Conservation (phyloP, 2,888 invertebrate genomes). For the Ferrisia virgata region DNA sequence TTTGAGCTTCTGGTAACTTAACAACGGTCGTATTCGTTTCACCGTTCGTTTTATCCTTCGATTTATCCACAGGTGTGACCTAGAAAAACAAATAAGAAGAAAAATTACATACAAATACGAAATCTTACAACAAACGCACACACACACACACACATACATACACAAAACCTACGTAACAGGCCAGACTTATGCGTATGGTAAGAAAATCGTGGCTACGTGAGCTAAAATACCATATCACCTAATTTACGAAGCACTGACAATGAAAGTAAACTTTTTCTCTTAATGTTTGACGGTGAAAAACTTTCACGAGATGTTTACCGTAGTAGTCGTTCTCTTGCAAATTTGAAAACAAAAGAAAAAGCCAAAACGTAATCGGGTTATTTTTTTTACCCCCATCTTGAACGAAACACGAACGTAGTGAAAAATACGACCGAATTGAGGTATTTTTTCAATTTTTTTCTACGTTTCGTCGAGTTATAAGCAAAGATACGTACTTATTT, state of each 20-base stretch:
- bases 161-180: too few relatives aligned
- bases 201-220: too few relatives aligned
- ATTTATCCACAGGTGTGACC: slow-evolving; percentile 37
- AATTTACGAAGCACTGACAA: slow-evolving; percentile 9
- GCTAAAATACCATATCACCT: too few relatives aligned
- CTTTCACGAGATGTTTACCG: slow-evolving; percentile 2
- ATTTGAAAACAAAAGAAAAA: neutral
- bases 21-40: neutral
- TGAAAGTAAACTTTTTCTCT: neutral
- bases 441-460: neutral
- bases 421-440: neutral
- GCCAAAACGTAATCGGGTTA: slow-evolving; percentile 1
- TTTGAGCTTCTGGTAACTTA: slow-evolving; percentile 40
- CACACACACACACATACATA: too few relatives aligned
- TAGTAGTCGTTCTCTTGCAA: neutral
- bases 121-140: too few relatives aligned
- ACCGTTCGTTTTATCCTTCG: slow-evolving; percentile 18
- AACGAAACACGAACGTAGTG: neutral
- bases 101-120: neutral
- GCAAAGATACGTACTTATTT: too few relatives aligned
- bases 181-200: too few relatives aligned
- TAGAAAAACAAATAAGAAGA: neutral
- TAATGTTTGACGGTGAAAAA: neutral
- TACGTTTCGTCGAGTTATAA: neutral
- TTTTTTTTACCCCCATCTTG: neutral